Percentiles rank a stretch among this genome's conserved stretches.
phyloP scores from a whole-genome alignment of 53 echinoderm and acorn worm species.

The Pentamera pediparva region DNA sequence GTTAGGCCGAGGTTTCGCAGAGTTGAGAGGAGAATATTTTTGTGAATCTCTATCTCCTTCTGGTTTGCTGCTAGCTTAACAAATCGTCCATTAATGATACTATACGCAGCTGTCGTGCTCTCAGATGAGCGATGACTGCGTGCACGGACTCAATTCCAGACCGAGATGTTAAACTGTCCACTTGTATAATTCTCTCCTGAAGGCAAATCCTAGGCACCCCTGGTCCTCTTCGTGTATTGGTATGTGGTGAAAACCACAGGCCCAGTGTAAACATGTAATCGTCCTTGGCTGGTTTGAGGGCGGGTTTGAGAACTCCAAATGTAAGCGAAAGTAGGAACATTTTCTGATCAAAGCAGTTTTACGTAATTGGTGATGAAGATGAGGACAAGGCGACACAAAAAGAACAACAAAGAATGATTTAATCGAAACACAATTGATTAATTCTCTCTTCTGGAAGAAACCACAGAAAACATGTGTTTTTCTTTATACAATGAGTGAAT shows the following conservation, averaged over 20 bases:
- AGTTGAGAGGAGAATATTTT: constrained; percentile 10
- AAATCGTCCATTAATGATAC: constrained; percentile 24
- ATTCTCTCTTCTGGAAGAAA: too few species aligned
- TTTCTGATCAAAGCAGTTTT: too few species aligned
- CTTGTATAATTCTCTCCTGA: not conserved
- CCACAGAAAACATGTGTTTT: too few species aligned
- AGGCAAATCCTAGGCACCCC: constrained; percentile 13
- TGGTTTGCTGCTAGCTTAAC: not conserved
- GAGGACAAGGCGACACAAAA: too few species aligned
- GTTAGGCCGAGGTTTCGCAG: not conserved
- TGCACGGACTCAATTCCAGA: constrained; percentile 17
- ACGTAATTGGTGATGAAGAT: too few species aligned
- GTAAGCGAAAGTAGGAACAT: too few species aligned
- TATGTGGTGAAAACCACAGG: constrained; percentile 33
- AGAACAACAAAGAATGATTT: too few species aligned
- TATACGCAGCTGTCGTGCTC: not conserved
- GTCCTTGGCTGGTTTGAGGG: too few species aligned
- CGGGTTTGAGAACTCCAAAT: too few species aligned
- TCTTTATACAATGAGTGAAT: too few species aligned
- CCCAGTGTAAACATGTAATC: constrained; percentile 20
- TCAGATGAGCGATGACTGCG: constrained; percentile 4
- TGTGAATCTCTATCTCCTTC: not conserved
- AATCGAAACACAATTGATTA: too few species aligned
- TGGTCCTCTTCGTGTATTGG: not conserved
- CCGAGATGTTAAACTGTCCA: constrained; percentile 25